Evolutionary conservation across 2,113 vertebrate genomes (phyloP).

Genomic region (Orcinus orca): DNA sequence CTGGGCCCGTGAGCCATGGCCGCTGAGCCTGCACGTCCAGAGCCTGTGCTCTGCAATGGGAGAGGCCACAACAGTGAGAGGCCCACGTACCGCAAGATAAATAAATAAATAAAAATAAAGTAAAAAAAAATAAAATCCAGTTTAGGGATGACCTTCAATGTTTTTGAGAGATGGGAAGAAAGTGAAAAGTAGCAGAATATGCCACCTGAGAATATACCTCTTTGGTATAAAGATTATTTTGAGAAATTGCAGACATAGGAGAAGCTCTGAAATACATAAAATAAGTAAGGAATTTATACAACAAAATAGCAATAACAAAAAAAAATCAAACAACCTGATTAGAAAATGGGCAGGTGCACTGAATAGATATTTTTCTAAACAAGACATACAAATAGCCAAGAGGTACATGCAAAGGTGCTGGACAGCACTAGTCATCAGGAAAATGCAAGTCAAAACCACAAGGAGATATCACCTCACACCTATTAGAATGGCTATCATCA

Average conservation of each 20-base stretch:
- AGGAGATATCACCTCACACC: background rate
- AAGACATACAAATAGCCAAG: background rate
- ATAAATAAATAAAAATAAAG: too few relatives aligned
- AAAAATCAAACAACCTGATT: background rate
- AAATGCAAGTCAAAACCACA: background rate
- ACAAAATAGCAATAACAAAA: background rate
- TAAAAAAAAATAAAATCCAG: too few relatives aligned
- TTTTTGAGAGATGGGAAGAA: constrained; percentile 16
- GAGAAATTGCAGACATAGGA: background rate
- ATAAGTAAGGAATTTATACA: background rate
- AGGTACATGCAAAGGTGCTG: background rate
- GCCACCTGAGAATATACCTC: background rate
- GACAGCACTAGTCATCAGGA: background rate
- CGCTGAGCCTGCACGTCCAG: too few relatives aligned
- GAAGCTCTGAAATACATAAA: background rate
- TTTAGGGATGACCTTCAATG: background rate
- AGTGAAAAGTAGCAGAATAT: background rate
- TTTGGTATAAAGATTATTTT: background rate
- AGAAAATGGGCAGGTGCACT: background rate
- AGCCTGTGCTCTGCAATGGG: too few relatives aligned
- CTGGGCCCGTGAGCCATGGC: too few relatives aligned
- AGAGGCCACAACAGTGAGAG: too few relatives aligned
- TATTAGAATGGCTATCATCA: background rate
- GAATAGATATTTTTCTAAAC: background rate
- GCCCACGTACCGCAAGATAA: too few relatives aligned